These are phyloP conservation scores for Adrianichthys oophorus DNA, from an alignment of 2,797 vertebrate species.

Conservation along the genomic window DNA sequence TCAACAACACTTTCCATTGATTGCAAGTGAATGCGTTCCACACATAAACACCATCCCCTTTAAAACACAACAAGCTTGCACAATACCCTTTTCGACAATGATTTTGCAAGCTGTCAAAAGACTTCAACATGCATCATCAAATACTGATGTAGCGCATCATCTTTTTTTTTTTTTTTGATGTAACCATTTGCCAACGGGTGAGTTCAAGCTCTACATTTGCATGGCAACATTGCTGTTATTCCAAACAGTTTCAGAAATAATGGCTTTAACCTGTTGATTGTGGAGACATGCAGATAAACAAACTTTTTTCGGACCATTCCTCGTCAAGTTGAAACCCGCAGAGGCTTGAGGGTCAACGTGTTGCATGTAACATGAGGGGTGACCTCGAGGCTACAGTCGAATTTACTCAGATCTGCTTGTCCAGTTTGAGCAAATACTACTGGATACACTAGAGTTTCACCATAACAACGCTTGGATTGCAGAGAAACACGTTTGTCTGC, in stretches of 20 bases:
- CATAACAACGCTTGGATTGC: slow-evolving; percentile 31
- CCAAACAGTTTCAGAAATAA: no score
- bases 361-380: slow-evolving; percentile 3
- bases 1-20: slow-evolving; percentile 54
- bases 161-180: no score
- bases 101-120: slow-evolving; percentile 13
- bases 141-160: background rate
- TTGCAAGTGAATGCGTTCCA: slow-evolving; percentile 63
- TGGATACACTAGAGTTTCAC: slow-evolving; percentile 24
- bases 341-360: slow-evolving; percentile 9
- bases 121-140: background rate
- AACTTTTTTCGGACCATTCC: background rate
- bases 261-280: no score
- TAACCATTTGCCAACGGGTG: no score
- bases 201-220: no score
- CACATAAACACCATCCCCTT: slow-evolving; percentile 34
- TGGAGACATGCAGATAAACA: no score
- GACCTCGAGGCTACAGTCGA: slow-evolving; percentile 14
- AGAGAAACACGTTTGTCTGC: slow-evolving; percentile 30
- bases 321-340: background rate
- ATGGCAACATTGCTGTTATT: no score
- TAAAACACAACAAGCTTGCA: slow-evolving; percentile 5
- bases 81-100: background rate
- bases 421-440: slow-evolving; percentile 13
- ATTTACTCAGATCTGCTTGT: slow-evolving; percentile 1